Evolutionary conservation across 2,797 vertebrate genomes (phyloP).

Genomic region (Numenius phaeopus): DNA sequence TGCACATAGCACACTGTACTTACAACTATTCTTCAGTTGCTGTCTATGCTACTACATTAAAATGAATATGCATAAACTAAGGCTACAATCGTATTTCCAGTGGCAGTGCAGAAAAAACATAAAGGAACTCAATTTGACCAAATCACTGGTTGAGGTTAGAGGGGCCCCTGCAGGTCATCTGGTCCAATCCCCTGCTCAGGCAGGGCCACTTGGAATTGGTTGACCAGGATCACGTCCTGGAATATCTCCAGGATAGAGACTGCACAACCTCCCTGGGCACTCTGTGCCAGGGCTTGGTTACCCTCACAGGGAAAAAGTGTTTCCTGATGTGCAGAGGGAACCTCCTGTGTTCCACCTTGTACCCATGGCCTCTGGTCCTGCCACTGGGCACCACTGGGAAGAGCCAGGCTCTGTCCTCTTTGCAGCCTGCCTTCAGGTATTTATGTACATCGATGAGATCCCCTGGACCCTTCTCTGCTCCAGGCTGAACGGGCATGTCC

Average conservation of each 20-base stretch:
- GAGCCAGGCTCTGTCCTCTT: not conserved
- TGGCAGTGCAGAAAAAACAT: not conserved
- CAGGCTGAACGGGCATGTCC: not conserved
- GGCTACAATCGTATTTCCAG: not conserved
- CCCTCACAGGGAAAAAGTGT: not conserved
- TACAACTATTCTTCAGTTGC: not conserved
- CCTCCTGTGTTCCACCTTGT: not conserved
- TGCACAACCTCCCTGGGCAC: not conserved
- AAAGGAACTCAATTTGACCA: not conserved
- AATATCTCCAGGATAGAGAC: not conserved
- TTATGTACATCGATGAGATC: not conserved
- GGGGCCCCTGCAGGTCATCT: not conserved
- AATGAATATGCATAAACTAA: not conserved
- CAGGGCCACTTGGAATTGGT: not conserved
- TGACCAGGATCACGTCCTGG: not conserved
- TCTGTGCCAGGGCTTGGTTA: not conserved
- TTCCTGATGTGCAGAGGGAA: not conserved
- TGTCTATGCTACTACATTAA: not conserved
- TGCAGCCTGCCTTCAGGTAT: not conserved
- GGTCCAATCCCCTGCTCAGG: not conserved
- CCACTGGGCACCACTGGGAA: not conserved
- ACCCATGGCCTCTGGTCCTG: not conserved
- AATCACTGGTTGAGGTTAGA: not conserved
- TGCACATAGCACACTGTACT: accelerated
- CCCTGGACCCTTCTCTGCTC: not conserved